Evolutionary conservation across 2,888 invertebrate genomes (phyloP).

Genomic region (Lasioglossum figueresi): DNA sequence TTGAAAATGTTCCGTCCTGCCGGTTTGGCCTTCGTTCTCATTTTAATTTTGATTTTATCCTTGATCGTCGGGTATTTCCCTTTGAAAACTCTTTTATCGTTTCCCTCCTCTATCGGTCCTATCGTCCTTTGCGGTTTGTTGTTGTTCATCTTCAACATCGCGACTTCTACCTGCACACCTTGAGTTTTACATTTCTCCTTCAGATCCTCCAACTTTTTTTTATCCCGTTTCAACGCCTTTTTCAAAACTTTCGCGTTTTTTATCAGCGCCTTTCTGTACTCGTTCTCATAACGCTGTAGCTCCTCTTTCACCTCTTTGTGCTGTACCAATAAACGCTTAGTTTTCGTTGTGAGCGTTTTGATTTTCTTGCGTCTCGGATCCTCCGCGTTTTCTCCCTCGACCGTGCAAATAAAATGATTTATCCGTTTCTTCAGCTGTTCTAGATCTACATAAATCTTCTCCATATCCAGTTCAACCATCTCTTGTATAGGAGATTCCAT

Average conservation of each 20-base stretch:
- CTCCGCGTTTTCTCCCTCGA: too few relatives aligned
- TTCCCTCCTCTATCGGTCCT: rapidly evolving
- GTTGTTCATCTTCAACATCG: neutral
- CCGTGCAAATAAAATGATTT: neutral
- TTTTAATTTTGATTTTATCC: conserved; percentile 25
- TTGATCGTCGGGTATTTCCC: neutral
- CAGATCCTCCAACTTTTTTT: neutral
- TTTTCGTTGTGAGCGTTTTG: neutral
- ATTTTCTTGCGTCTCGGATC: neutral
- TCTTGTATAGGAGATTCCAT: neutral
- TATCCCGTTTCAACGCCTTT: neutral
- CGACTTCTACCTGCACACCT: neutral
- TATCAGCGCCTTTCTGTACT: conserved; percentile 13
- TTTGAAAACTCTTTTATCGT: neutral
- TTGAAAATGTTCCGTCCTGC: neutral
- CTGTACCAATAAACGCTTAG: neutral
- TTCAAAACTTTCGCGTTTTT: neutral
- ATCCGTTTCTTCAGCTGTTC: conserved; percentile 4
- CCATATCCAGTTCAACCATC: neutral
- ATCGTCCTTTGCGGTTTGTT: rapidly evolving
- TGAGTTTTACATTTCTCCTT: neutral
- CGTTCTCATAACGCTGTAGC: conserved; percentile 11
- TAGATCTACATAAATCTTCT: conserved; percentile 9
- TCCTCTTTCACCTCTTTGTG: neutral
- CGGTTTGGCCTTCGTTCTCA: neutral